Conservation (phyloP, 2,797 vertebrate species). For the Pseudocheirus occidentalis region DNA sequence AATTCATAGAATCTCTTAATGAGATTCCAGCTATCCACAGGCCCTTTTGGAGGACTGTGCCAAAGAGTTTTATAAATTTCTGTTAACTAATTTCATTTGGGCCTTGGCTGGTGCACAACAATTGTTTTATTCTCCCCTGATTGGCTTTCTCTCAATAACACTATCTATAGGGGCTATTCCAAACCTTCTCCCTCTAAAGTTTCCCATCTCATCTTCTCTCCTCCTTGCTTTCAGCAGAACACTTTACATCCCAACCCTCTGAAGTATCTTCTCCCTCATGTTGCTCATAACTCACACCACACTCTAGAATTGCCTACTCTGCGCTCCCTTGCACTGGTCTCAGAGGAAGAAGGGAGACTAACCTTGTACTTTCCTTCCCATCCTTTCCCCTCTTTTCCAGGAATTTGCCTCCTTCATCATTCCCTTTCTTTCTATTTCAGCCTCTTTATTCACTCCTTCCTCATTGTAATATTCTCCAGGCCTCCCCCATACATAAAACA, state of each 20-base stretch:
- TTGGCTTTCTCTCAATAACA: background rate
- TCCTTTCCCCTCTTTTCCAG: background rate
- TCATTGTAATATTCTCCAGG: background rate
- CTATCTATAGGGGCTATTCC: background rate
- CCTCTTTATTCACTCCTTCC: background rate
- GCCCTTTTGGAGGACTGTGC: background rate
- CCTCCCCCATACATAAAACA: background rate
- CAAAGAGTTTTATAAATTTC: background rate
- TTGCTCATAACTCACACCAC: background rate
- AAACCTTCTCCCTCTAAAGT: background rate
- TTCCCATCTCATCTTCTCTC: background rate
- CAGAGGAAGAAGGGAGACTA: background rate
- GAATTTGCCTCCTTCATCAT: background rate
- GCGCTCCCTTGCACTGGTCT: background rate
- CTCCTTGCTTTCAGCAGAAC: background rate
- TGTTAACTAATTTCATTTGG: background rate
- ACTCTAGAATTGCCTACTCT: background rate
- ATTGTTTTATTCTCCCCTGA: background rate
- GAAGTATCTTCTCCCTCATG: background rate
- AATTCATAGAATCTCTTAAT: background rate
- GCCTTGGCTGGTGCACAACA: background rate
- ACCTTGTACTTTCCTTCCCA: background rate
- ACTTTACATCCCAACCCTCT: background rate
- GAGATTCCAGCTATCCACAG: background rate
- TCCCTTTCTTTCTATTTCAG: background rate